Conservation (phyloP, 2,888 invertebrate genomes). For the Smittia aterrima region DNA sequence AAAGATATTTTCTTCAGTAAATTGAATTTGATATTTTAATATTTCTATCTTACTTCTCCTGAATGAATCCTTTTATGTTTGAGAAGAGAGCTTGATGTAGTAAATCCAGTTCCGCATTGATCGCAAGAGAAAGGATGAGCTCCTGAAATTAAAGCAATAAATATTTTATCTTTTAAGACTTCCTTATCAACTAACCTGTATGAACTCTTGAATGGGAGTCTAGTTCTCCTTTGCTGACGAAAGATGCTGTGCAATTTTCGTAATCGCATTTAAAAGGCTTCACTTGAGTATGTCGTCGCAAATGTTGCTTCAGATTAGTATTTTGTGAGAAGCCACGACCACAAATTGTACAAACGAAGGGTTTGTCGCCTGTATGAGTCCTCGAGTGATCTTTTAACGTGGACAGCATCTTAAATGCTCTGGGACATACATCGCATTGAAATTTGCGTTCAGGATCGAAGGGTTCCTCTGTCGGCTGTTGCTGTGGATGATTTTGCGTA, state of each 20-base stretch:
- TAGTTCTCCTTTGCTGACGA: slow-evolving; percentile 51
- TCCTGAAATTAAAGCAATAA: slow-evolving; percentile 47
- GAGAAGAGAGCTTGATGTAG: slow-evolving; percentile 60
- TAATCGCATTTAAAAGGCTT: slow-evolving; percentile 52
- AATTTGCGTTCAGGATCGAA: slow-evolving; percentile 42
- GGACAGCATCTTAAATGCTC: slow-evolving; percentile 57
- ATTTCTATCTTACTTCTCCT: slow-evolving; percentile 47
- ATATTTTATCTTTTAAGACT: not conserved
- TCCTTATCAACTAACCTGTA: not conserved
- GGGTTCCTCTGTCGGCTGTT: not conserved
- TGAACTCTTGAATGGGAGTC: not conserved
- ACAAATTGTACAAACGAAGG: slow-evolving; percentile 56
- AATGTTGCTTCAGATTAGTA: slow-evolving; percentile 61
- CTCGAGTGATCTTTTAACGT: slow-evolving; percentile 61
- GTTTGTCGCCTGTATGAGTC: slow-evolving; percentile 52
- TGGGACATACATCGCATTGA: slow-evolving; percentile 51
- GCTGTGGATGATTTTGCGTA: slow-evolving; percentile 19
- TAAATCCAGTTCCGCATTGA: slow-evolving; percentile 59
- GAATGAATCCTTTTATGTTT: slow-evolving; percentile 62
- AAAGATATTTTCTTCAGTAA: slow-evolving; percentile 48
- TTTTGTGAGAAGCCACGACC: slow-evolving; percentile 62
- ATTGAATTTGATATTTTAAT: not conserved
- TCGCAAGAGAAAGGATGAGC: slow-evolving; percentile 62
- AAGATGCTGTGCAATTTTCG: slow-evolving; percentile 54
- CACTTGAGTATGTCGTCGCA: slow-evolving; percentile 58